These are phyloP conservation scores for Invenusta paracnida DNA, from an alignment of 2,888 invertebrate genomes.

Conservation along the genomic window DNA sequence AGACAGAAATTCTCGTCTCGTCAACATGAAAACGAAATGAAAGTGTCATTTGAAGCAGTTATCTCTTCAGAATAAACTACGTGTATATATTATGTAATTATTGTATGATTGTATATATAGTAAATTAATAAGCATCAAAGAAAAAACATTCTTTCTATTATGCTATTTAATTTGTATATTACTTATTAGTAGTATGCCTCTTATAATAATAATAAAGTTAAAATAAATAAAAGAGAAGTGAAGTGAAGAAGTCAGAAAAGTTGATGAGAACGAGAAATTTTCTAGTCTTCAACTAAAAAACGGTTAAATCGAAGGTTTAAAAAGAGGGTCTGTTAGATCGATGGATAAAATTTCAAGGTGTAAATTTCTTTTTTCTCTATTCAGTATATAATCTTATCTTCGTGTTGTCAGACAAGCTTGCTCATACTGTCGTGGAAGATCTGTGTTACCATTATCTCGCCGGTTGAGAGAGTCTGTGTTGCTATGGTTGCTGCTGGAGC, in stretches of 20 bases:
- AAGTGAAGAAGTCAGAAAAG: not conserved
- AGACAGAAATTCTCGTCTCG: not conserved
- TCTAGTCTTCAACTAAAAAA: not conserved
- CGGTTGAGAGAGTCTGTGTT: slow-evolving; percentile 58
- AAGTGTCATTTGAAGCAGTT: too few species aligned
- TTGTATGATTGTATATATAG: too few species aligned
- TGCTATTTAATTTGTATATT: not conserved
- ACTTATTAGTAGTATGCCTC: not conserved
- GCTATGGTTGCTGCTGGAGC: not conserved
- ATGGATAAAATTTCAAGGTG: too few species aligned
- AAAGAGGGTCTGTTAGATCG: too few species aligned
- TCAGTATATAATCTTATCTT: too few species aligned
- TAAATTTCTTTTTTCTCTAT: too few species aligned
- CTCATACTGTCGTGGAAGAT: slow-evolving; percentile 54
- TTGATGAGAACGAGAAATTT: not conserved
- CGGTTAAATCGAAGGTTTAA: not conserved
- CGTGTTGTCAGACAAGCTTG: not conserved
- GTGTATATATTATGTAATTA: too few species aligned
- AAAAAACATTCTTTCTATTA: too few species aligned
- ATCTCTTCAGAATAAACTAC: too few species aligned
- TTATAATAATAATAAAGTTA: not conserved
- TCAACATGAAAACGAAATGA: not conserved
- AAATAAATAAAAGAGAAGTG: not conserved
- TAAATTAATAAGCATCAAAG: too few species aligned
- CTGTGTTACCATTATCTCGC: slow-evolving; percentile 59